These are phyloP conservation scores for Anguilla rostrata DNA, from an alignment of 2,113 vertebrate species.

Conservation along the genomic window DNA sequence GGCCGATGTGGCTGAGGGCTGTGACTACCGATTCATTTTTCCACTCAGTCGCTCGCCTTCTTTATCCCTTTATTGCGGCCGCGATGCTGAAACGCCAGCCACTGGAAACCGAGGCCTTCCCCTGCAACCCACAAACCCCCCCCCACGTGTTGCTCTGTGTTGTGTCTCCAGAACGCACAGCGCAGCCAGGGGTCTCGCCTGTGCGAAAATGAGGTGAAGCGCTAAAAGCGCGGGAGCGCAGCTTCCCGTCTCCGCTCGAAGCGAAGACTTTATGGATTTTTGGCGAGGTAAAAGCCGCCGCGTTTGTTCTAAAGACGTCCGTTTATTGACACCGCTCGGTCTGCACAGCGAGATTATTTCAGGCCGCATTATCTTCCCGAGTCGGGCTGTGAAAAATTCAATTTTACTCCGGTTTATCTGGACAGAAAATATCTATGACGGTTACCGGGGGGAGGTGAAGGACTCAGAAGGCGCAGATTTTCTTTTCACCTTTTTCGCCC, in stretches of 20 bases:
- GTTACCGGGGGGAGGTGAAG: constrained; percentile 41
- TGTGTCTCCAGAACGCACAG: not conserved
- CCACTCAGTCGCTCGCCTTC: constrained; percentile 51
- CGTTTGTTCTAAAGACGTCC: constrained; percentile 65
- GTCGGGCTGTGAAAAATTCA: constrained; percentile 52
- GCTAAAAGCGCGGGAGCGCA: constrained; percentile 56
- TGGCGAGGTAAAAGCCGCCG: constrained; percentile 54
- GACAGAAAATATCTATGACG: constrained; percentile 54
- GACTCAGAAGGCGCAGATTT: constrained; percentile 52
- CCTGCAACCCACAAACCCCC: not conserved
- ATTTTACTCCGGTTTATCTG: constrained; percentile 59
- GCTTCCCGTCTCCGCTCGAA: constrained; percentile 53
- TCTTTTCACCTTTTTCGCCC: constrained; percentile 48
- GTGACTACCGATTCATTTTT: constrained; percentile 58
- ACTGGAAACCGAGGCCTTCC: not conserved
- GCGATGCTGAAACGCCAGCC: not conserved
- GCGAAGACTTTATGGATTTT: constrained; percentile 57
- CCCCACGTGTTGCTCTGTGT: not conserved
- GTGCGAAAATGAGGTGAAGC: constrained; percentile 49
- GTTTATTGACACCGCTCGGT: constrained; percentile 67
- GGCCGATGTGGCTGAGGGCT: not conserved
- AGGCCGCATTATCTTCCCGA: constrained; percentile 59
- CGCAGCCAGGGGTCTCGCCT: constrained; percentile 32
- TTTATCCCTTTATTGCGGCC: not conserved
- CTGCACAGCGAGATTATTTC: constrained; percentile 63